Base-by-base conservation (phyloP, 2,797 vertebrate species). In the Oreochromis mossambicus region DNA sequence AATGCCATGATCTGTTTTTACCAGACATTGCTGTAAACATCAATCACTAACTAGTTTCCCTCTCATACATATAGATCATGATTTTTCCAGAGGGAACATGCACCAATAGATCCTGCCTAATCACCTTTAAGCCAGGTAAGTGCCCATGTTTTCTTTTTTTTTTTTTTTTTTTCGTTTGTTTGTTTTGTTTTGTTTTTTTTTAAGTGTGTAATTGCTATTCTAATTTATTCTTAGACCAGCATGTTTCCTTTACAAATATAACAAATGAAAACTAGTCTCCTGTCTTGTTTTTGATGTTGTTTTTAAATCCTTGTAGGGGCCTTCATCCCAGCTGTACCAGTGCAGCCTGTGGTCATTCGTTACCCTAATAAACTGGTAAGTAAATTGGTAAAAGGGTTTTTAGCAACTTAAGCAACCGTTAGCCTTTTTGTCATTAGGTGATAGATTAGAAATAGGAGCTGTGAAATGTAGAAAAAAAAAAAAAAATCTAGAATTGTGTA, bases 1-100 rank as follows among this genome's bases (percentile, higher is more conserved):
- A 7, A 19, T 55, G 41, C 36, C 15, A 54, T 4, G 1, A 52
- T 11, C 21, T 38, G n/a, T 41, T 34, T 77, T 80, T 61, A 55
- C 26, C 6, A n/a, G 15, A 77, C 19, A 41, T 26, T 61, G 54
- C 7, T 43, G 10, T 76, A 70, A 80, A 80, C 12, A 52, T 51
- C 2, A 63, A 78, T 5, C 7, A 19, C 13, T 46, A 5, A 77
- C 6, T 21, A 24, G 52, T 77, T 78, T 82, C 3, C 24, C 75
- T 81, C 13, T 85, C 48, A 78, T 84, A 4, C 81, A 78, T 88
- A n/a, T 92, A 99, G 98, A 98, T 99, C 90, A 99, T 99, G 98
- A 99, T 99, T 94, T 99, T 99, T 95, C 99, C 99, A 81, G 99
- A 99, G 89, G 99, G 99, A 91, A 99, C 99, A 0, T 99, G 99